Percentiles rank a stretch among this genome's conserved stretches.
phyloP scores from a whole-genome alignment of 2,113 vertebrate genomes.

The Percina caprodes region DNA sequence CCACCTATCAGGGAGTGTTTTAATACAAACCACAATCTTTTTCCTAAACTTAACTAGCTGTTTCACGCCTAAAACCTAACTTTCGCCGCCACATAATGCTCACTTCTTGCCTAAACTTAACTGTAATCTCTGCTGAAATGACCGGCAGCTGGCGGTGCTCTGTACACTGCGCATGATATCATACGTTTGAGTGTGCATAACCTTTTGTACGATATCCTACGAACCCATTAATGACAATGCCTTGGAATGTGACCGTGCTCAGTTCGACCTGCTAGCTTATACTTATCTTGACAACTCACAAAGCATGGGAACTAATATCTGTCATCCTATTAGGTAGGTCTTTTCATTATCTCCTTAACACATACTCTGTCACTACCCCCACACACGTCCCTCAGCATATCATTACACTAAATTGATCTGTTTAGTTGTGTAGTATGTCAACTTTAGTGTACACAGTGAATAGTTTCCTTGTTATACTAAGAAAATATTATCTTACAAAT shows the following conservation, averaged over 20 bases:
- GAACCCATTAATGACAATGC: too few species aligned
- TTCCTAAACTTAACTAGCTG: too few species aligned
- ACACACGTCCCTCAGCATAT: neutral
- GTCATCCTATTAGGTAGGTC: conserved; percentile 14
- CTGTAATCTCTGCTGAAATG: too few species aligned
- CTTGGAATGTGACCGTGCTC: conserved; percentile 35
- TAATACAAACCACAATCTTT: too few species aligned
- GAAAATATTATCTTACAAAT: neutral
- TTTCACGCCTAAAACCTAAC: too few species aligned
- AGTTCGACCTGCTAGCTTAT: conserved; percentile 46
- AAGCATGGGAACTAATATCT: conserved; percentile 29
- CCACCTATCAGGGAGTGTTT: too few species aligned
- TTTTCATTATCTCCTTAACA: conserved; percentile 32
- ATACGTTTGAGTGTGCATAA: too few species aligned
- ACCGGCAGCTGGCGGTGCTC: too few species aligned
- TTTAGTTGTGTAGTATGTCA: neutral
- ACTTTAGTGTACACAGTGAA: neutral
- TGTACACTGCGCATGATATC: too few species aligned
- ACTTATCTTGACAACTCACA: conserved; percentile 46
- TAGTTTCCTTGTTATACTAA: neutral
- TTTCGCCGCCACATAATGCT: too few species aligned
- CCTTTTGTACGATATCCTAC: too few species aligned
- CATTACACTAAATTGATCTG: conserved; percentile 23
- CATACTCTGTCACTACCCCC: conserved; percentile 3
- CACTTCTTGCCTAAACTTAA: too few species aligned